Conservation (phyloP, 2,113 vertebrate species). For the Sceloporus undulatus region DNA sequence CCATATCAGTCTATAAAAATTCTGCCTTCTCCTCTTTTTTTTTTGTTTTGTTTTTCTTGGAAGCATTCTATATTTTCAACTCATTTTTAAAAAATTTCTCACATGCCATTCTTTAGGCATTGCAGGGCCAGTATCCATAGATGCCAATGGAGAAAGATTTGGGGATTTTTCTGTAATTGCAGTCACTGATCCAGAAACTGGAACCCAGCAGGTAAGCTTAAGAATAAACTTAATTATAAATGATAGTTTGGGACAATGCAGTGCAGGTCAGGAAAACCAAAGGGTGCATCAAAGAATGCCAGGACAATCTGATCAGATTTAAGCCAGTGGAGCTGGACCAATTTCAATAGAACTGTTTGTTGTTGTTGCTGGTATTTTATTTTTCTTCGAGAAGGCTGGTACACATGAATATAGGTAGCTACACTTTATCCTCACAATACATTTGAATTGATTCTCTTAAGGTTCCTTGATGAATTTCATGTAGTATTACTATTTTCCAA, state of each 20-base stretch:
- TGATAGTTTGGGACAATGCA: background rate
- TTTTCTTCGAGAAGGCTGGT: background rate
- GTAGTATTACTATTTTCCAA: background rate
- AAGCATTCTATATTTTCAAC: conserved; percentile 66
- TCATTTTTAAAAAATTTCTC: conserved; percentile 78
- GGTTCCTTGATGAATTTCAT: background rate
- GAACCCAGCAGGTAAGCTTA: conserved; percentile 95
- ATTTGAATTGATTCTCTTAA: background rate
- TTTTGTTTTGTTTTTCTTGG: conserved; percentile 81
- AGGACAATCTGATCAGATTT: background rate
- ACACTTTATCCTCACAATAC: background rate
- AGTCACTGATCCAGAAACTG: conserved; percentile 89
- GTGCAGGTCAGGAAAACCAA: background rate
- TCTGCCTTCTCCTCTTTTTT: conserved; percentile 72
- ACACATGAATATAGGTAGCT: background rate
- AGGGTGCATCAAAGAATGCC: background rate
- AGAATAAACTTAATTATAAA: background rate
- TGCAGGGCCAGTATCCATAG: conserved; percentile 95
- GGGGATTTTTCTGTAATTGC: conserved; percentile 96
- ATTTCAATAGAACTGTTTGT: background rate
- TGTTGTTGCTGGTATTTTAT: background rate
- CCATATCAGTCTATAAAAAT: conserved; percentile 79
- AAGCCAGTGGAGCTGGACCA: background rate
- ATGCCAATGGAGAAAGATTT: conserved; percentile 91
- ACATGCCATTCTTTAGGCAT: conserved; percentile 86